Conservation (phyloP, 2,888 invertebrate genomes). For the Phengaris arion region DNA sequence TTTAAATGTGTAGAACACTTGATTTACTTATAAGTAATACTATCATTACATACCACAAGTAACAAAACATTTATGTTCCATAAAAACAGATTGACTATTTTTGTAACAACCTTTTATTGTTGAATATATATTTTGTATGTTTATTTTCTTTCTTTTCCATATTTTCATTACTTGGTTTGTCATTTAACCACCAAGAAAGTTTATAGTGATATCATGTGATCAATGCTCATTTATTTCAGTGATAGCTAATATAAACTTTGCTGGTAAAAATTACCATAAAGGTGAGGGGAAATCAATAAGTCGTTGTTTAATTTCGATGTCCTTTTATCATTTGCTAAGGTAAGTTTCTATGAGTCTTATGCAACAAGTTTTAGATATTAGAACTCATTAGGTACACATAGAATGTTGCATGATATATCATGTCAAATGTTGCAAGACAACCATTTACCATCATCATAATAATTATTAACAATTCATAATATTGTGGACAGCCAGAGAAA, state of each 20-base stretch:
- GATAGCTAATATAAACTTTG: neutral
- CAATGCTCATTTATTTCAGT: neutral
- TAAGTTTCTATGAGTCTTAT: neutral
- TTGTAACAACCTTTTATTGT: conserved; percentile 50
- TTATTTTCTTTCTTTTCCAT: conserved; percentile 39
- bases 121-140: conserved; percentile 42
- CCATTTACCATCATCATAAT: too few species aligned
- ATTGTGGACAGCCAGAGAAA: too few species aligned
- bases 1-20: conserved; percentile 2
- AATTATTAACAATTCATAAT: too few species aligned
- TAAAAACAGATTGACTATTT: conserved; percentile 54
- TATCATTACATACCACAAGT: conserved; percentile 6
- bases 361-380: neutral
- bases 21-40: neutral
- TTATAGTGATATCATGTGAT: neutral
- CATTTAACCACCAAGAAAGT: neutral
- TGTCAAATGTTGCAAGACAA: too few species aligned
- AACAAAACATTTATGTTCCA: conserved; percentile 34
- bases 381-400: too few species aligned
- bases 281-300: neutral
- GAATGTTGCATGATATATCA: neutral
- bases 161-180: conserved; percentile 6
- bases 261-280: conserved; percentile 2
- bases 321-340: neutral
- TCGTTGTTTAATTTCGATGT: neutral